phyloP scores from a whole-genome alignment of 2,888 invertebrate species.

The Atrina japonica region DNA sequence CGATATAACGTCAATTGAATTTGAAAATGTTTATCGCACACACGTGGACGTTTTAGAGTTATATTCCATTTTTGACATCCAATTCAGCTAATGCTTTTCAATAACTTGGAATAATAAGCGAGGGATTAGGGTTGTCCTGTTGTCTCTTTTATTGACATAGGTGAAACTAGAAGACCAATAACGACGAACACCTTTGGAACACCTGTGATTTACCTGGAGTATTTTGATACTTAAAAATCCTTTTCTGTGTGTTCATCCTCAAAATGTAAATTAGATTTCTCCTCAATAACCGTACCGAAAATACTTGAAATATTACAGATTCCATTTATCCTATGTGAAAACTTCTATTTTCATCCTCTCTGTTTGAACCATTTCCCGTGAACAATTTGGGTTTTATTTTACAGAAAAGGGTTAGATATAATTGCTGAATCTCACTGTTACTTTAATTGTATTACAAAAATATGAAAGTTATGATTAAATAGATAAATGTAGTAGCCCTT shows the following conservation, averaged over 20 bases:
- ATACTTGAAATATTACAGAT: slow-evolving; percentile 16
- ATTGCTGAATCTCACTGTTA: too few relatives aligned
- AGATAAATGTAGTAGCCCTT: too few relatives aligned
- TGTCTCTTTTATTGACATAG: slow-evolving; percentile 33
- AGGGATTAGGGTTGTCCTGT: slow-evolving; percentile 28
- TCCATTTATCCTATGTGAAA: background rate
- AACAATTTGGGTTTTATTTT: too few relatives aligned
- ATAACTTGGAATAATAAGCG: slow-evolving; percentile 25
- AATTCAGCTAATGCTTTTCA: slow-evolving; percentile 8
- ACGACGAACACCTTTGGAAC: slow-evolving; percentile 26
- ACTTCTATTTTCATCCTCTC: too few relatives aligned
- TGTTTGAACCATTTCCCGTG: too few relatives aligned
- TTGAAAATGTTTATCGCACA: too few relatives aligned
- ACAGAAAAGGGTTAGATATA: too few relatives aligned
- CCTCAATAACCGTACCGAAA: slow-evolving; percentile 3
- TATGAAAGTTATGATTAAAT: too few relatives aligned
- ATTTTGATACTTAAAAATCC: slow-evolving; percentile 4
- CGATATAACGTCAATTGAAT: too few relatives aligned
- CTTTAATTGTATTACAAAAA: too few relatives aligned
- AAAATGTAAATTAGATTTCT: slow-evolving; percentile 28
- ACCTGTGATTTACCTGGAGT: slow-evolving; percentile 20
- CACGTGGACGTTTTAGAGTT: too few relatives aligned
- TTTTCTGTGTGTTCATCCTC: slow-evolving; percentile 8
- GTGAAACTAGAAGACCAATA: slow-evolving; percentile 20
- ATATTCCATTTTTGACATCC: too few relatives aligned